These are phyloP conservation scores for Asarcornis scutulata DNA, from an alignment of 2,113 vertebrate species.

Conservation along the genomic window DNA sequence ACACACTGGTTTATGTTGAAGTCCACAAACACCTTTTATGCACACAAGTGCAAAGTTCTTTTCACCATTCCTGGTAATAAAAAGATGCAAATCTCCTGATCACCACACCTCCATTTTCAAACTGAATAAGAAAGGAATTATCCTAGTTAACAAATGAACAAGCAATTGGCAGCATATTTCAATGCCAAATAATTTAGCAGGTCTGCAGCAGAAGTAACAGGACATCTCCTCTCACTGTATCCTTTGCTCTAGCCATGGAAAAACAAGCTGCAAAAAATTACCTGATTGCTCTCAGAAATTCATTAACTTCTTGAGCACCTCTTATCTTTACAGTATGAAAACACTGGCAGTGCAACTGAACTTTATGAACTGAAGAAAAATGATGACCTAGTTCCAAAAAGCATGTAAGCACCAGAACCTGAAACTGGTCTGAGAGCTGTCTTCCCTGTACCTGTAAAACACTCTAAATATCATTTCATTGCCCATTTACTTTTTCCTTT, in stretches of 20 bases:
- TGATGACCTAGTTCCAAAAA: background rate
- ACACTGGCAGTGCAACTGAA: background rate
- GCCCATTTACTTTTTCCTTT: conserved; percentile 26
- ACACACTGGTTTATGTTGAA: background rate
- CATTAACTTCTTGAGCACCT: background rate
- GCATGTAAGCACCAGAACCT: background rate
- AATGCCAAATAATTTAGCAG: background rate
- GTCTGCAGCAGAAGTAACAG: background rate
- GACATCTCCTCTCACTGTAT: background rate
- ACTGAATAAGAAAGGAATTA: background rate
- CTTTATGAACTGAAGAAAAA: conserved; percentile 21
- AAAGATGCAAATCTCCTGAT: background rate
- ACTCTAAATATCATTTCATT: conserved; percentile 33
- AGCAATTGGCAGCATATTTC: background rate
- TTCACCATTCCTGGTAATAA: background rate
- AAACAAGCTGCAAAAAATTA: background rate
- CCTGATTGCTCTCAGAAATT: background rate
- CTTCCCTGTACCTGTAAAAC: conserved; percentile 28
- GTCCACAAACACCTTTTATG: background rate
- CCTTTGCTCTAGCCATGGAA: background rate
- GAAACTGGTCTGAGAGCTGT: conserved; percentile 32
- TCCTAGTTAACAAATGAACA: background rate
- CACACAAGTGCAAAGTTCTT: background rate
- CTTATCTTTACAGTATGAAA: background rate
- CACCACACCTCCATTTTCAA: background rate